Evolutionary conservation across 2,113 vertebrate species (phyloP), one percentile per base, ranked within the genome.

Genomic region (Merops nubicus): DNA sequence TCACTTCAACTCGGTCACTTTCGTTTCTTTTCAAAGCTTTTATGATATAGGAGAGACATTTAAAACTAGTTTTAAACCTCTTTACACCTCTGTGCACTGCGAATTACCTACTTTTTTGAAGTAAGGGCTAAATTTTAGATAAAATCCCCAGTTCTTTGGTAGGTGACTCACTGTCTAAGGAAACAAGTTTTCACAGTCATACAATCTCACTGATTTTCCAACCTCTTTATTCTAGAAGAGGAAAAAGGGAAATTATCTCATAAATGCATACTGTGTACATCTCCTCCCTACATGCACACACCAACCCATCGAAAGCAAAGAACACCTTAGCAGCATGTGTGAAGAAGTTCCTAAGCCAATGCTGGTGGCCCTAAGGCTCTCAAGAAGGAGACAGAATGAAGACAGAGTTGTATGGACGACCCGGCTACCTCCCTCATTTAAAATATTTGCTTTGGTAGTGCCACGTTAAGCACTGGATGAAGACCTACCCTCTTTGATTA

Each of bases 21-120:
- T 25, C 18, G 10, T 57, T 90, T 88, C 78, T 79, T 94, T 77
- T 25, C 31, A 90, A 83, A 88, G 59, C 25, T 85, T 69, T 91
- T 73, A 73, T 6, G 28, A 67, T 51, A 36, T 8, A 59, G 38
- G 11, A 89, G 57, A 88, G 12, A 51, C 11, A n/a, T 3, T 51
- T 18, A 45, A 29, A 93, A 82, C 16, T 8, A 79, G 5, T n/a
- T 90, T 78, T 40, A 60, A 72, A 17, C 16, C 60, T 19, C 40
- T 60, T 56, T 10, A 64, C 15, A 69, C 3, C 19, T 43, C 48
- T 16, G n/a, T 6, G 3, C 62, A 63, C 8, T 4, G 11, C 82
- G 80, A 89, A 91, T 18, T 26, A 50, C 23, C 36, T 21, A 12
- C 3, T 70, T 82, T 88, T 78, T 88, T 60, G 21, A 88, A 75